Conservation (phyloP, 2,888 invertebrate genomes). For the Spodoptera picta region DNA sequence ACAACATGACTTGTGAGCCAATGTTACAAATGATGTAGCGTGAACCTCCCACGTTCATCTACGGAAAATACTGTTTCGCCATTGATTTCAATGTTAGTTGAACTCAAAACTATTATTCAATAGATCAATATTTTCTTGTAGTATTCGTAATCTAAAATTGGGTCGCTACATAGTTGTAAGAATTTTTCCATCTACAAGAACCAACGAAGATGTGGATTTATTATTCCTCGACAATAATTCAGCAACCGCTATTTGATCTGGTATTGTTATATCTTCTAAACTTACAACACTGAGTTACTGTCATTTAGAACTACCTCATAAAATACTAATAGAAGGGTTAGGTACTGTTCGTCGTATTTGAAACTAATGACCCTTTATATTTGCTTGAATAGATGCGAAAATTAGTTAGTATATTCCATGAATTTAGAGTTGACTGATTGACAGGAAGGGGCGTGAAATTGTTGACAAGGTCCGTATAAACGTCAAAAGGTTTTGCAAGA, state of each 20-base stretch:
- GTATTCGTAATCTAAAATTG: no score
- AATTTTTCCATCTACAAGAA: no score
- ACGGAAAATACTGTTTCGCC: not conserved
- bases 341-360: slow-evolving; percentile 31
- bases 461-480: slow-evolving; percentile 53
- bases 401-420: slow-evolving; percentile 40
- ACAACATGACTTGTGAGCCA: slow-evolving; percentile 36
- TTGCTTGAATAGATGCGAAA: slow-evolving; percentile 29
- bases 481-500: slow-evolving; percentile 52
- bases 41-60: slow-evolving; percentile 35
- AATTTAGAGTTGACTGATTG: slow-evolving; percentile 51
- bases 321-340: slow-evolving; percentile 58
- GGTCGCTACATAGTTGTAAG: no score
- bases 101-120: no score
- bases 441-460: slow-evolving; percentile 52
- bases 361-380: slow-evolving; percentile 43
- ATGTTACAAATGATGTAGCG: slow-evolving; percentile 28
- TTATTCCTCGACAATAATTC: no score
- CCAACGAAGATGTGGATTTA: no score
- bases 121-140: no score
- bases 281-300: slow-evolving; percentile 28
- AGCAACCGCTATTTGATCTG: no score
- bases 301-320: slow-evolving; percentile 43
- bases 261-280: no score
- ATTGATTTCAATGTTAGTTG: not conserved